Percentiles rank a stretch among this genome's conserved stretches.
Evolutionary conservation across 2,888 invertebrate species (phyloP).

Genomic region (Prosapia bicincta): DNA sequence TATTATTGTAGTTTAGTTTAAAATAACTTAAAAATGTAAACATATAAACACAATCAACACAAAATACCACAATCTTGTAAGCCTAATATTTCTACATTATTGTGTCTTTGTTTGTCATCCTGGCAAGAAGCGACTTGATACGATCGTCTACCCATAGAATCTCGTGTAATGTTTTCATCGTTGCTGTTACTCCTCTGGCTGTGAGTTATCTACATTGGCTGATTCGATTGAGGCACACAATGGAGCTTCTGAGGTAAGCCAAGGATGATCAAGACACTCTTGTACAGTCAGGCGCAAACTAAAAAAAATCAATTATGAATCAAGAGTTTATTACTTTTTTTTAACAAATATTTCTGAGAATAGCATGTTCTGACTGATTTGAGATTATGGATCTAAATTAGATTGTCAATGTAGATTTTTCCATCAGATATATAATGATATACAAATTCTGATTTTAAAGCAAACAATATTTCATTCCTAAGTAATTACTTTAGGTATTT

Average conservation of each 20-base stretch:
- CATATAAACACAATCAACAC: slow-evolving; percentile 42
- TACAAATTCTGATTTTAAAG: too few relatives aligned
- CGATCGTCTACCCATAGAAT: slow-evolving; percentile 49
- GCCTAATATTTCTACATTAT: slow-evolving; percentile 29
- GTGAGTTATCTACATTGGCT: slow-evolving; percentile 16
- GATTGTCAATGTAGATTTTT: too few relatives aligned
- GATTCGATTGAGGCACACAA: slow-evolving; percentile 29
- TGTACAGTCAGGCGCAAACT: slow-evolving; percentile 85
- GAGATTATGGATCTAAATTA: too few relatives aligned
- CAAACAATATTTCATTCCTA: too few relatives aligned
- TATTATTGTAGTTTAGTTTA: too few relatives aligned
- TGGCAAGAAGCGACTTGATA: slow-evolving; percentile 50
- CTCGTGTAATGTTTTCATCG: slow-evolving; percentile 52
- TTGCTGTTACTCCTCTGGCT: slow-evolving; percentile 35
- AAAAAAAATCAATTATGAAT: slow-evolving; percentile 45
- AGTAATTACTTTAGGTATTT: too few relatives aligned
- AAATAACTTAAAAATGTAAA: too few relatives aligned
- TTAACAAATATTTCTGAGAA: too few relatives aligned
- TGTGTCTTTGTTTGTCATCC: slow-evolving; percentile 44
- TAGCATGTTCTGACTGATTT: too few relatives aligned
- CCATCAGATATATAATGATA: too few relatives aligned
- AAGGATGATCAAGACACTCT: slow-evolving; percentile 86
- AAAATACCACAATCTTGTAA: slow-evolving; percentile 49
- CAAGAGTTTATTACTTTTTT: too few relatives aligned
- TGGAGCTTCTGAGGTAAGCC: slow-evolving; percentile 56